Conservation (phyloP, 2,888 invertebrate genomes). For the Neoitamus cyanurus region DNA sequence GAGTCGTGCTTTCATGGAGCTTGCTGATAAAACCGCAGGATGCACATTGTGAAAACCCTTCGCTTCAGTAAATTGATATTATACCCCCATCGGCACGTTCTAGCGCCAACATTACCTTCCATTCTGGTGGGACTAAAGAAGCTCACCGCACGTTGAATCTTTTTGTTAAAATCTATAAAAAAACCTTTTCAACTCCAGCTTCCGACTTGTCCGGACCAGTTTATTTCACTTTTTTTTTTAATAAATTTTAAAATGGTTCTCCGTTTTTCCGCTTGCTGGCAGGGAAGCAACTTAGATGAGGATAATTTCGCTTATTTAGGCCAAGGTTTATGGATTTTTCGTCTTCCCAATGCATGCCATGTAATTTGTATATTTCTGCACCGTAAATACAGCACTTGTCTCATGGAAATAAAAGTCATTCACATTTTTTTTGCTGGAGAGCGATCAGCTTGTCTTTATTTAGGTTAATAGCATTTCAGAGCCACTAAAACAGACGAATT, state of each 20-base stretch:
- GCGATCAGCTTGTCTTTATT: background rate
- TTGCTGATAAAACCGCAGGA: no score
- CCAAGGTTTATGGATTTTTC: conserved; percentile 16
- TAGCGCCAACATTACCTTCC: no score
- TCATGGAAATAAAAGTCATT: background rate
- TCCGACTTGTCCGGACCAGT: no score
- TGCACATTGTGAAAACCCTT: no score
- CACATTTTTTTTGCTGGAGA: background rate
- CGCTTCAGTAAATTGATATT: no score
- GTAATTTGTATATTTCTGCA: background rate
- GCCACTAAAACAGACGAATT: background rate
- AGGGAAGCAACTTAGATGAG: background rate
- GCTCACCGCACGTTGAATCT: no score
- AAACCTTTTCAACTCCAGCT: background rate
- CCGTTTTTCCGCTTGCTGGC: background rate
- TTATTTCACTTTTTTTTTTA: background rate
- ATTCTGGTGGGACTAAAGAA: no score
- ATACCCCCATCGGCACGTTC: no score
- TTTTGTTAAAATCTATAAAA: background rate
- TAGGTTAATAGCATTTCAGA: background rate
- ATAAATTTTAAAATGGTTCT: background rate
- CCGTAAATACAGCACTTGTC: background rate
- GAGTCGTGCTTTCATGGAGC: no score
- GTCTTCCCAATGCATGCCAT: background rate
- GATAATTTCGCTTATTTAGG: background rate